Evolutionary conservation across 2,113 vertebrate species (phyloP).

Genomic region (Sapayoa aenigma): DNA sequence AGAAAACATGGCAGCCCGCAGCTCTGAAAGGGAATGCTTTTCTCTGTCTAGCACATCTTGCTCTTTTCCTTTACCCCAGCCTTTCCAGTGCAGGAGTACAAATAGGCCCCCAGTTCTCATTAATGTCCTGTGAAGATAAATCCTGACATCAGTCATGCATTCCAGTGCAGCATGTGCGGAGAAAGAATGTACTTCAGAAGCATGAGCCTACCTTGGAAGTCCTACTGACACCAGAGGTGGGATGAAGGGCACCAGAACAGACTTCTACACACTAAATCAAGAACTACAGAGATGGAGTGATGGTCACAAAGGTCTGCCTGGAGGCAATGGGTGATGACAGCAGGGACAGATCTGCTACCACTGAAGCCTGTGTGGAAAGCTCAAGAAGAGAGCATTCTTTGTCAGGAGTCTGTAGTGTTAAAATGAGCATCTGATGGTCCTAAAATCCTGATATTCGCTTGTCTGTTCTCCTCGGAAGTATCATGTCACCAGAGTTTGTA

Average conservation of each 20-base stretch:
- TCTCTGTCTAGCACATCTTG: too few species aligned
- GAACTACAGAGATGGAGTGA: neutral
- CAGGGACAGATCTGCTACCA: neutral
- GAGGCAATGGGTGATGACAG: neutral
- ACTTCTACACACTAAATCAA: neutral
- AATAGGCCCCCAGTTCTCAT: neutral
- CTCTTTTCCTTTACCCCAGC: neutral
- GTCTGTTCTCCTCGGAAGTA: neutral
- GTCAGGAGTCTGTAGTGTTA: neutral
- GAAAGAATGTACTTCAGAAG: neutral
- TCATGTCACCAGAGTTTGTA: neutral
- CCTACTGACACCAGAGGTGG: neutral
- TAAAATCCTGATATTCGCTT: neutral
- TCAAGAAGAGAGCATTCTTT: neutral
- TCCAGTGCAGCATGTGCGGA: neutral
- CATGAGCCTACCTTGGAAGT: neutral
- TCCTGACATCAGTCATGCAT: neutral
- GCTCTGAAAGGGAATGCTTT: too few species aligned
- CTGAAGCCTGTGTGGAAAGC: neutral
- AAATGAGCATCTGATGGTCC: neutral
- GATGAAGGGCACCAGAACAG: neutral
- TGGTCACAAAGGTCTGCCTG: neutral
- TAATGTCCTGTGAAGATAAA: neutral
- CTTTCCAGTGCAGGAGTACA: neutral
- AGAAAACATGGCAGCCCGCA: too few species aligned